A percentile compares a stretch with the other conserved stretches of the same genome.
phyloP scores from a whole-genome alignment of 2,888 invertebrate species.

The Cremastinae sp. region DNA sequence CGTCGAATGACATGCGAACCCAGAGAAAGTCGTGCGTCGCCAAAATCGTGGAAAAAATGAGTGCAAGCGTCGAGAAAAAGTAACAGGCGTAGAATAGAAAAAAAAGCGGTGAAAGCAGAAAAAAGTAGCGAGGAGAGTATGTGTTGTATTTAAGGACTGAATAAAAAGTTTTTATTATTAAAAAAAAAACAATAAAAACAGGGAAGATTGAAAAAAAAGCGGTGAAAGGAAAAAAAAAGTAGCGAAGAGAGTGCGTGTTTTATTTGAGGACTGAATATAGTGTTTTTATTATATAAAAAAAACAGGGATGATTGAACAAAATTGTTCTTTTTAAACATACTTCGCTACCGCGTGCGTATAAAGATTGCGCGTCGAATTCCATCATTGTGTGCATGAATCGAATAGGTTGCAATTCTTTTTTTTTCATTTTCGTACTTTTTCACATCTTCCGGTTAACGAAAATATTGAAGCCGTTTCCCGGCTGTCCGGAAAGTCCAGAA shows the following conservation, averaged over 20 bases:
- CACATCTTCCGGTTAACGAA: slow-evolving; percentile 21
- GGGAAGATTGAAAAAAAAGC: slow-evolving; percentile 1
- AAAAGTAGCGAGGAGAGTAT: too few relatives aligned
- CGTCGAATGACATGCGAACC: too few relatives aligned
- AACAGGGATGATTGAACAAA: slow-evolving; percentile 52
- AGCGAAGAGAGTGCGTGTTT: slow-evolving; percentile 42
- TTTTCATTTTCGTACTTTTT: slow-evolving; percentile 20
- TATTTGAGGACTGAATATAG: slow-evolving; percentile 54
- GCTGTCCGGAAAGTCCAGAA: slow-evolving; percentile 46
- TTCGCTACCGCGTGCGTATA: slow-evolving; percentile 46
- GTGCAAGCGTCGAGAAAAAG: too few relatives aligned
- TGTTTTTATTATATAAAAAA: slow-evolving; percentile 64
- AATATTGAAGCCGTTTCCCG: slow-evolving; percentile 30
- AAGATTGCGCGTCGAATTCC: slow-evolving; percentile 41
- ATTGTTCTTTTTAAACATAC: slow-evolving; percentile 43
- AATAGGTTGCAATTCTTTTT: slow-evolving; percentile 12
- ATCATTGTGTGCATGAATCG: slow-evolving; percentile 21
- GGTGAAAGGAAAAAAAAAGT: slow-evolving; percentile 43
- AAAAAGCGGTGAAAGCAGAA: too few relatives aligned
- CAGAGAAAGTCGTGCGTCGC: too few relatives aligned
- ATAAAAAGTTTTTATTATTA: too few relatives aligned
- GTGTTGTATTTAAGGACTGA: too few relatives aligned
- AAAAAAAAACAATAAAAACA: slow-evolving; percentile 9
- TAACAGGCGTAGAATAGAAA: too few relatives aligned
- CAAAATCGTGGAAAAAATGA: too few relatives aligned